Evolutionary conservation across 2,888 invertebrate species (phyloP).

Genomic region (Oxystoma pomonae): DNA sequence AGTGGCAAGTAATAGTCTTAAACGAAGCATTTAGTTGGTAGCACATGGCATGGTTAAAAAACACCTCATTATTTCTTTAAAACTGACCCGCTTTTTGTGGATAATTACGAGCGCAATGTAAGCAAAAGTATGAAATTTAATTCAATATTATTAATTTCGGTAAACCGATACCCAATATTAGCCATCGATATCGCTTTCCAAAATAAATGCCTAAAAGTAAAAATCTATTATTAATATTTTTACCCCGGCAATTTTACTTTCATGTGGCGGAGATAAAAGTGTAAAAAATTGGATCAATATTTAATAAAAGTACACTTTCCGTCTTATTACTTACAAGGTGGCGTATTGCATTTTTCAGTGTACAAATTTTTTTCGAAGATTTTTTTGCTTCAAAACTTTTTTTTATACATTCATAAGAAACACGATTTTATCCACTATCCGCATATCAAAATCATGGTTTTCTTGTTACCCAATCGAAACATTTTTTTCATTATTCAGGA

Average conservation of each 20-base stretch:
- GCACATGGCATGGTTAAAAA: too few relatives aligned
- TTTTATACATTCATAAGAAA: too few relatives aligned
- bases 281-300: constrained; percentile 16
- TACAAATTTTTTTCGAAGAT: too few relatives aligned
- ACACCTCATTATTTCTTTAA: not conserved
- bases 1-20: too few relatives aligned
- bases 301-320: not conserved
- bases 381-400: too few relatives aligned
- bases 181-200: not conserved
- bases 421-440: too few relatives aligned
- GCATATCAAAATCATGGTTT: too few relatives aligned
- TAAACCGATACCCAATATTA: not conserved
- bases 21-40: too few relatives aligned
- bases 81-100: not conserved
- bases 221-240: constrained; percentile 11
- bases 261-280: constrained; percentile 12
- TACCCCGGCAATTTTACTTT: constrained; percentile 5
- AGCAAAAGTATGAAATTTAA: not conserved
- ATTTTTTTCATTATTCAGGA: too few relatives aligned
- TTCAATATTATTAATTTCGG: not conserved
- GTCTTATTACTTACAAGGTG: not conserved
- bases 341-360: too few relatives aligned
- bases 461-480: too few relatives aligned
- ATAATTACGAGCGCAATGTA: not conserved
- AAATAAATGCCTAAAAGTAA: constrained; percentile 8